Conservation (phyloP, 2,797 vertebrate species). For the Labroides dimidiatus region DNA sequence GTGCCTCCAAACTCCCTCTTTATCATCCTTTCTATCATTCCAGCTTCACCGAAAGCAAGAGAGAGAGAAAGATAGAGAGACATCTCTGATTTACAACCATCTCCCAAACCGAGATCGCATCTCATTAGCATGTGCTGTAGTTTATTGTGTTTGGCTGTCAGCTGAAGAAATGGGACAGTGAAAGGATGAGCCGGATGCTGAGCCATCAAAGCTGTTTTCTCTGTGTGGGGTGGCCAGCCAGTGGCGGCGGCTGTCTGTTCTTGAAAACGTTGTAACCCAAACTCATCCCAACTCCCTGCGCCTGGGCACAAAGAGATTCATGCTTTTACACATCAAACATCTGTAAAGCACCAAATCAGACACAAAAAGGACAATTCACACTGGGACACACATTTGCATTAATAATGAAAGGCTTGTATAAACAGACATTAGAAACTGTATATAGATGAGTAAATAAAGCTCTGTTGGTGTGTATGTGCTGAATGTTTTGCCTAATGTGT, state of each 20-base stretch:
- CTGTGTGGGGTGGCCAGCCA: slow-evolving; percentile 11
- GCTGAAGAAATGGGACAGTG: slow-evolving; percentile 54
- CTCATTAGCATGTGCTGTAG: slow-evolving; percentile 75
- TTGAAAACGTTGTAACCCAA: slow-evolving; percentile 55
- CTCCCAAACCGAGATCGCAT: slow-evolving; percentile 71
- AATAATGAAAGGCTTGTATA: slow-evolving; percentile 55
- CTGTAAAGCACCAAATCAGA: slow-evolving; percentile 38
- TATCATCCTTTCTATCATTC: slow-evolving; percentile 67
- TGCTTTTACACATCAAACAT: slow-evolving; percentile 39
- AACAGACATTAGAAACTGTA: slow-evolving; percentile 54
- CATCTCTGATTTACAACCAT: slow-evolving; percentile 71
- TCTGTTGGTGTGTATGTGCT: slow-evolving; percentile 5
- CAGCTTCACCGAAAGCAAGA: slow-evolving; percentile 46
- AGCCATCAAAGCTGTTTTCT: slow-evolving; percentile 62
- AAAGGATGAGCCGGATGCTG: slow-evolving; percentile 67
- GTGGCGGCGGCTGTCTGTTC: slow-evolving; percentile 24
- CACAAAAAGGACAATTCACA: slow-evolving; percentile 48
- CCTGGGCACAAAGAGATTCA: slow-evolving; percentile 30
- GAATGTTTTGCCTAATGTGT: slow-evolving; percentile 27
- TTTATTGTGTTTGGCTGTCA: slow-evolving; percentile 76
- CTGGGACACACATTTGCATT: slow-evolving; percentile 27
- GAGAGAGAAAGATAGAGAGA: slow-evolving; percentile 22
- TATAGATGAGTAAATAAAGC: slow-evolving; percentile 52
- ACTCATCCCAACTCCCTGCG: slow-evolving; percentile 54
- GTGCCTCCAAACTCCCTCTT: slow-evolving; percentile 56